phyloP scores from a whole-genome alignment of 2,113 vertebrate genomes.

The Boleophthalmus pectinirostris region DNA sequence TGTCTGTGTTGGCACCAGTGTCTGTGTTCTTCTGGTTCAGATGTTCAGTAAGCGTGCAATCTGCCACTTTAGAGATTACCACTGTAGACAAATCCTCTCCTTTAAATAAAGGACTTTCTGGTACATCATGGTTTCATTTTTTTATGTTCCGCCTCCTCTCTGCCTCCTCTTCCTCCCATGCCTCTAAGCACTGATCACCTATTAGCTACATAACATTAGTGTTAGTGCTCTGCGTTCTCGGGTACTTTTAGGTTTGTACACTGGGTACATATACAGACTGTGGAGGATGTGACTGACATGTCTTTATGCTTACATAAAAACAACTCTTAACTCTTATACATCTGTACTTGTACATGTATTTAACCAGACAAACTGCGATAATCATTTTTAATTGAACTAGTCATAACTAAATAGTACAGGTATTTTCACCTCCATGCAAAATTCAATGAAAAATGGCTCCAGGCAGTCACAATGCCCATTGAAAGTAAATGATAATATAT shows the following conservation, averaged over 20 bases:
- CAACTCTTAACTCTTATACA: too few relatives aligned
- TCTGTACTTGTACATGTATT: background rate
- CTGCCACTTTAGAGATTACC: conserved; percentile 59
- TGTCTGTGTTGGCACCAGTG: conserved; percentile 47
- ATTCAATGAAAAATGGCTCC: too few relatives aligned
- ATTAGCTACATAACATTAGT: conserved; percentile 39
- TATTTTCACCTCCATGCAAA: too few relatives aligned
- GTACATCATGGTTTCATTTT: conserved; percentile 66
- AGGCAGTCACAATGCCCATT: too few relatives aligned
- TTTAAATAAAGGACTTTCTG: conserved; percentile 50
- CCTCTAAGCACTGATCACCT: conserved; percentile 45
- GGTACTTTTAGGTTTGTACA: conserved; percentile 17
- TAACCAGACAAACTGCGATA: too few relatives aligned
- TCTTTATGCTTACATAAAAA: conserved; percentile 1
- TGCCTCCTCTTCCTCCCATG: conserved; percentile 49
- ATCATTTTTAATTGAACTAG: background rate
- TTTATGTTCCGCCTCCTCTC: conserved; percentile 41
- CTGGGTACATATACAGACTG: conserved; percentile 20
- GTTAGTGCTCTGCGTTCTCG: conserved; percentile 35
- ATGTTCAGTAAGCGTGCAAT: conserved; percentile 50
- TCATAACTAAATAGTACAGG: background rate
- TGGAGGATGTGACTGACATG: background rate
- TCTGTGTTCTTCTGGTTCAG: conserved; percentile 46
- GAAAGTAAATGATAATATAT: background rate
- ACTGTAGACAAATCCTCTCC: conserved; percentile 72